Evolutionary conservation across 2,797 vertebrate species (phyloP).

Genomic region (Moxostoma hubbsi): DNA sequence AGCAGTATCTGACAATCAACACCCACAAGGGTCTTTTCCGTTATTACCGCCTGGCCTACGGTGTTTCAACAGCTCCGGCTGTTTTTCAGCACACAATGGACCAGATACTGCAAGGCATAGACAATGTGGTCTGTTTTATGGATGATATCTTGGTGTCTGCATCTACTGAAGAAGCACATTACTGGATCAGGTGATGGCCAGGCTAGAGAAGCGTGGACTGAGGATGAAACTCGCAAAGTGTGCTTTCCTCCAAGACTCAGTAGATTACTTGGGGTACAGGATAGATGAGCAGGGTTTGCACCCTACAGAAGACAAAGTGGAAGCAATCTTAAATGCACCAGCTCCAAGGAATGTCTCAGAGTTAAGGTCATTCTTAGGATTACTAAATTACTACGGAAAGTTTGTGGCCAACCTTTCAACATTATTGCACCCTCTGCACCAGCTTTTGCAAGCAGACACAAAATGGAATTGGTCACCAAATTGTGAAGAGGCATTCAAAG

Average conservation of each 20-base stretch:
- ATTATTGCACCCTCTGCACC: neutral
- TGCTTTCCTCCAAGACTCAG: constrained; percentile 27
- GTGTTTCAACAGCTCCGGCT: too few species aligned
- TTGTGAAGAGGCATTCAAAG: too few species aligned
- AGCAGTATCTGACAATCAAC: neutral
- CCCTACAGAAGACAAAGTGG: constrained; percentile 2
- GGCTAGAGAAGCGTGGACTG: constrained; percentile 23
- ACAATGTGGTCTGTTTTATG: neutral
- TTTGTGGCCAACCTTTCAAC: constrained; percentile 16
- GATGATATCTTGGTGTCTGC: constrained; percentile 14
- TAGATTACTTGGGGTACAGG: constrained; percentile 12
- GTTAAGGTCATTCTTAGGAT: neutral
- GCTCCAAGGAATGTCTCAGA: neutral
- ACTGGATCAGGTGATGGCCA: constrained; percentile 15
- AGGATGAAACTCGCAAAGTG: constrained; percentile 17
- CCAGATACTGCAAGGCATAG: too few species aligned
- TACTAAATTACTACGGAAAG: constrained; percentile 16
- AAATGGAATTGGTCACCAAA: too few species aligned
- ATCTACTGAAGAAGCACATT: constrained; percentile 3
- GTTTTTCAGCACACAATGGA: too few species aligned
- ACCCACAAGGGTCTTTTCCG: too few species aligned
- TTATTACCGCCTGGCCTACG: too few species aligned
- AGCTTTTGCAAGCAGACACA: too few species aligned
- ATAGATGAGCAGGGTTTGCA: constrained; percentile 9
- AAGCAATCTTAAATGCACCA: neutral